Percentiles rank a stretch among this genome's conserved stretches.
These are phyloP conservation scores for Leptogaster cylindrica DNA, from an alignment of 2,888 invertebrate genomes.

Conservation along the genomic window DNA sequence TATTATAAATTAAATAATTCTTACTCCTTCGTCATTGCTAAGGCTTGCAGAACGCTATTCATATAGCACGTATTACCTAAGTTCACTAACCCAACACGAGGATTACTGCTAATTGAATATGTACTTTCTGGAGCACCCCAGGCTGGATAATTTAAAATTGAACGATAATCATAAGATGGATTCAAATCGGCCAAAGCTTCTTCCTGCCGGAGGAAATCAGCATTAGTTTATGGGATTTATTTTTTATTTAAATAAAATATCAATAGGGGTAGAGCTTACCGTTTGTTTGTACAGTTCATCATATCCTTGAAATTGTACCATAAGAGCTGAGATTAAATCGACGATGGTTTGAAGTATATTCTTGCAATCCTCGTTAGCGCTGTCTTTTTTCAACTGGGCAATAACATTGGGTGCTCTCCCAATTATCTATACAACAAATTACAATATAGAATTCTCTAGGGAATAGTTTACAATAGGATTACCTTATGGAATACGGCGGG, in stretches of 20 bases:
- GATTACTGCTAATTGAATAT: conserved; percentile 49
- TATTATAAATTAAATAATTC: conserved; percentile 50
- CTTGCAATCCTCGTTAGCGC: conserved; percentile 64
- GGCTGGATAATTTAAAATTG: conserved; percentile 55
- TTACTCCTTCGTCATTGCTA: conserved; percentile 79
- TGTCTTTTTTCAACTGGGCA: conserved; percentile 65
- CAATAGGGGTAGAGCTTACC: conserved; percentile 59
- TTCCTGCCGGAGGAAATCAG: conserved; percentile 51
- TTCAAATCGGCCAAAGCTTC: conserved; percentile 61
- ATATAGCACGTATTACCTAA: conserved; percentile 89
- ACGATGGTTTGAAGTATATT: conserved; percentile 68
- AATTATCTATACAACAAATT: conserved; percentile 57
- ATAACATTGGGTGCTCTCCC: conserved; percentile 65
- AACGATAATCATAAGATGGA: conserved; percentile 62
- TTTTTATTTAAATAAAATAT: neutral
- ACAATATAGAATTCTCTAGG: neutral
- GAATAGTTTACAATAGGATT: neutral
- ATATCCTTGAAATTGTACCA: conserved; percentile 64
- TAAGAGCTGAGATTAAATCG: conserved; percentile 65
- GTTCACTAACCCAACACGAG: conserved; percentile 76
- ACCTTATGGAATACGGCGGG: conserved; percentile 28
- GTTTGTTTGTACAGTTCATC: conserved; percentile 63
- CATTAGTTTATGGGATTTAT: neutral
- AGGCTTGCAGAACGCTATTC: conserved; percentile 85
- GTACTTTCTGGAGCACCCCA: conserved; percentile 55